Conservation (phyloP, 2,797 vertebrate genomes). For the Silurus lanzhouensis region DNA sequence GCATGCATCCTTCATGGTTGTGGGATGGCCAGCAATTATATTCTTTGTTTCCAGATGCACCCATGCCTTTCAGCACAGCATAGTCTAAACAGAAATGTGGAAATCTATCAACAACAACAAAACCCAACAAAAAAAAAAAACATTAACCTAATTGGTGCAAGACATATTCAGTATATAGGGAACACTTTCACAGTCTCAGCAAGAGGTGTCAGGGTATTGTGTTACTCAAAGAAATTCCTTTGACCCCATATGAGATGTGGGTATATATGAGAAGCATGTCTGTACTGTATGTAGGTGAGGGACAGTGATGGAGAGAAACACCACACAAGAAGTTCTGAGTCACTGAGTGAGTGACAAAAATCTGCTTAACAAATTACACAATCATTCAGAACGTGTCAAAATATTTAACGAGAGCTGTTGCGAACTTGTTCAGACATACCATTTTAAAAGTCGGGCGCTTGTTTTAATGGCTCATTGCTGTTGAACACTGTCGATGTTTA, state of each 20-base stretch:
- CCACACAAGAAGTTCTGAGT: constrained; percentile 11
- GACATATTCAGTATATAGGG: constrained; percentile 32
- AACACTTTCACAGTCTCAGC: constrained; percentile 44
- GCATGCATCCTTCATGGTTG: constrained; percentile 82
- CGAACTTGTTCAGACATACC: constrained; percentile 32
- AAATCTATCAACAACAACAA: constrained; percentile 24
- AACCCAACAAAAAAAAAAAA: not conserved
- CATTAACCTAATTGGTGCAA: constrained; percentile 47
- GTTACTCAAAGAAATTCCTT: constrained; percentile 62
- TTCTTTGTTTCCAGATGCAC: constrained; percentile 69
- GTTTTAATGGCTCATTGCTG: constrained; percentile 29
- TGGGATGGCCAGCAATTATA: constrained; percentile 90
- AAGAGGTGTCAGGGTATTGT: constrained; percentile 65
- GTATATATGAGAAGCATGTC: constrained; percentile 60
- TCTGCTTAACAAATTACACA: constrained; percentile 3
- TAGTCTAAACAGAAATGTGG: constrained; percentile 74
- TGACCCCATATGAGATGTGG: constrained; percentile 53
- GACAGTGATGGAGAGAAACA: not conserved
- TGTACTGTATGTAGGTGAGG: constrained; percentile 12
- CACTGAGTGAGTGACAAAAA: constrained; percentile 12
- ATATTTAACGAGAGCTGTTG: constrained; percentile 36
- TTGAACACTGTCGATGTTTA: constrained; percentile 33
- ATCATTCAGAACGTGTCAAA: constrained; percentile 9
- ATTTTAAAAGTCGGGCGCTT: constrained; percentile 15
- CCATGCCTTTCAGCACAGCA: constrained; percentile 74